Base-by-base conservation (phyloP, 2,888 invertebrate species). In the Drosophila flavopinicola region DNA sequence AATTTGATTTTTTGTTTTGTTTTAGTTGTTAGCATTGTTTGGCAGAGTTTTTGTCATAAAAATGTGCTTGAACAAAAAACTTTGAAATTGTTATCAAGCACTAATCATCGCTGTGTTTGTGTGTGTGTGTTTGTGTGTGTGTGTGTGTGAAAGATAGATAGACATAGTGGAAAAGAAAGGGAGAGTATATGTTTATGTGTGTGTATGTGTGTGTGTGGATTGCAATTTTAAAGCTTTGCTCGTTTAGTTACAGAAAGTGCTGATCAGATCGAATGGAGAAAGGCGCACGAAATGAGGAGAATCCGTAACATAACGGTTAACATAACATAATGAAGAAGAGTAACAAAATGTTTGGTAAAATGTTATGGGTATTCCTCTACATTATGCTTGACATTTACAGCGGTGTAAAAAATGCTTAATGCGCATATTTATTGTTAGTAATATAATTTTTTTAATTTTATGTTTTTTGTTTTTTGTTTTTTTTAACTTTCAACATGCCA, bases 331-430 rank as follows among this genome's bases (percentile, higher is more conserved):
- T 23, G 6, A n/a, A 27, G 37, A 13, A 42, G 3, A 20, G n/a
- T n/a, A n/a, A n/a, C n/a, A 27, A 23, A 33, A 15, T 9, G n/a
- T 11, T 25, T 11, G 23, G 6, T 52, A 9, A 48, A 33, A 41
- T 45, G 29, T 38, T 48, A 33, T 56, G 17, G 27, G 23, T 72
- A 53, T 38, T 56, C 39, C 37, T 53, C 68, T 61, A 61, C 57
- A 32, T 58, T 48, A 52, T 66, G 83, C 75, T 63, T 67, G 61
- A 75, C 66, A 80, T 85, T 75, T 85, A 80, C 80, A 83, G 80
- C 85, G 63, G 52, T 75, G 65, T 69, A 75, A 63, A 67, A 64
- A 64, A 69, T 67, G 56, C 58, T 49, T 52, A 60, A 68, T 66
- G 54, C 54, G 41, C 52, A 60, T 65, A 38, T 57, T 52, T 68